These are phyloP conservation scores for Bubo bubo DNA, from an alignment of 2,113 vertebrate genomes.

Conservation along the genomic window DNA sequence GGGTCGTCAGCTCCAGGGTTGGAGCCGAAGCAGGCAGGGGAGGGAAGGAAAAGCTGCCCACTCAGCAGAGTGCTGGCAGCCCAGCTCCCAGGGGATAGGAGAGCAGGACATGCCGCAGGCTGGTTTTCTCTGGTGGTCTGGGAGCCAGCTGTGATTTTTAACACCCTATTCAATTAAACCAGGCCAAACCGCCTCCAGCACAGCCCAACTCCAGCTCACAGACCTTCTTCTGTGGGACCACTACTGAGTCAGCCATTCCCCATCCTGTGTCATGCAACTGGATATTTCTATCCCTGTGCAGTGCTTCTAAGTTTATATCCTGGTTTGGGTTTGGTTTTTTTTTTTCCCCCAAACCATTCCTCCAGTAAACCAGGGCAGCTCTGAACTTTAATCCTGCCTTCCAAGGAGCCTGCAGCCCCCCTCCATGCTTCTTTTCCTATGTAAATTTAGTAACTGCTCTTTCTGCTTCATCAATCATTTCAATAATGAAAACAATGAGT, in stretches of 20 bases:
- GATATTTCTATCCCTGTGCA: background rate
- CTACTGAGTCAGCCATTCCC: background rate
- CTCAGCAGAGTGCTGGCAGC: background rate
- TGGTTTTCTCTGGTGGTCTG: background rate
- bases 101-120: background rate
- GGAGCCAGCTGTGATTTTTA: conserved; percentile 4
- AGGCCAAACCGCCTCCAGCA: background rate
- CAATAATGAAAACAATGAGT: conserved; percentile 38
- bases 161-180: background rate
- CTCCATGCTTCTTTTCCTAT: background rate
- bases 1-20: background rate
- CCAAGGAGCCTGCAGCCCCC: background rate
- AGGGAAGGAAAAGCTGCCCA: background rate
- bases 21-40: fast-evolving
- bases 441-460: conserved; percentile 6
- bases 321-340: too few relatives aligned
- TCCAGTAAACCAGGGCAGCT: background rate
- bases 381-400: background rate
- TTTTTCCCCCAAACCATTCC: background rate
- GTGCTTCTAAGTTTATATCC: background rate
- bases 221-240: background rate
- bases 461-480: background rate
- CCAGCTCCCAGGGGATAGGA: background rate
- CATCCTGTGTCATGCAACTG: background rate
- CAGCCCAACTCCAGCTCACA: background rate